These are phyloP conservation scores for Muscicapa striata DNA, from an alignment of 2,797 vertebrate species.

Conservation along the genomic window DNA sequence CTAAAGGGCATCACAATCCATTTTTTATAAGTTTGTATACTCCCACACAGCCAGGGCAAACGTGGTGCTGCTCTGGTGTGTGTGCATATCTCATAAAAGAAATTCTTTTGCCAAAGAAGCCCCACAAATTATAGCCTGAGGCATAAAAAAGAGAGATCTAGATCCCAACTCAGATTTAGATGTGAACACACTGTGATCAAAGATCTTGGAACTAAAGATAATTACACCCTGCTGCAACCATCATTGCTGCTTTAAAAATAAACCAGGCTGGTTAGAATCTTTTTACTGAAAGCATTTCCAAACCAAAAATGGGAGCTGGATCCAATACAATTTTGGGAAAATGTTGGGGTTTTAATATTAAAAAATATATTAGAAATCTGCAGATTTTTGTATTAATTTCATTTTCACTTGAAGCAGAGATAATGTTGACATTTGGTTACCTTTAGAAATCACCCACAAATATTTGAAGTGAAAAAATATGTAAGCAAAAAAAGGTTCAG, in stretches of 20 bases:
- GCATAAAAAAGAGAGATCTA: conserved; percentile 15
- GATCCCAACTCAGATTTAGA: conserved; percentile 42
- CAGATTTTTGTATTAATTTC: not conserved
- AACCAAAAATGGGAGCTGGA: not conserved
- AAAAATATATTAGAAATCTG: not conserved
- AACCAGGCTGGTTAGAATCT: conserved; percentile 18
- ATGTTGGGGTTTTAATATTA: not conserved
- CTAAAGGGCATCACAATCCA: not conserved
- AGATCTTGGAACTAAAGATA: conserved; percentile 58
- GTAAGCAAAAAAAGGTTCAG: not conserved
- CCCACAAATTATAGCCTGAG: conserved; percentile 28
- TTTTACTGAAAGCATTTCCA: conserved; percentile 11
- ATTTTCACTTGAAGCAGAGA: not conserved
- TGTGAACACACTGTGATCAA: conserved; percentile 39
- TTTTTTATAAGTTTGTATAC: not conserved
- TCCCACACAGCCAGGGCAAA: conserved; percentile 4
- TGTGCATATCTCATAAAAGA: not conserved
- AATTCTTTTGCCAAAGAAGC: not conserved
- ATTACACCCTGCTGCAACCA: conserved; percentile 29
- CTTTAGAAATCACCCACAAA: not conserved
- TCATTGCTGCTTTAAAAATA: conserved; percentile 52
- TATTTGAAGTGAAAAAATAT: not conserved
- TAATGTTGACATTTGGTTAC: not conserved
- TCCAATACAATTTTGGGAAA: not conserved
- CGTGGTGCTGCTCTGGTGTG: not conserved